Evolutionary conservation across 2,113 vertebrate genomes (phyloP).

Genomic region (Sceloporus undulatus): DNA sequence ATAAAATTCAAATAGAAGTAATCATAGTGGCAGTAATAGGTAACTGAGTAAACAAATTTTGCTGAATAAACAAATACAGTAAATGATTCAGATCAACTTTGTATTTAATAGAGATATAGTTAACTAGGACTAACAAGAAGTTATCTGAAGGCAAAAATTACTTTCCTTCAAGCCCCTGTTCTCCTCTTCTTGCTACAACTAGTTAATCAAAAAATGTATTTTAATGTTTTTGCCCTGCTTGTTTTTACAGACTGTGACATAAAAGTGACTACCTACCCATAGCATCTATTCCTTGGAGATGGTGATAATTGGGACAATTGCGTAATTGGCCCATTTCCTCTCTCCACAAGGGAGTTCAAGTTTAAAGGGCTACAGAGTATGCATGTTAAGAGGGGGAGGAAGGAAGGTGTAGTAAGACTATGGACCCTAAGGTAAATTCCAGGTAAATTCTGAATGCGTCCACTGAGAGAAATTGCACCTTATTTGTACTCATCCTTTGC

Average conservation of each 20-base stretch:
- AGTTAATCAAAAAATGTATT: conserved; percentile 34
- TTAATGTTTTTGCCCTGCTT: conserved; percentile 14
- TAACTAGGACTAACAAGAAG: background rate
- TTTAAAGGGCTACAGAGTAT: conserved; percentile 39
- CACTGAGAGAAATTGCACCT: conserved; percentile 41
- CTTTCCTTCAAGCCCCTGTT: conserved; percentile 17
- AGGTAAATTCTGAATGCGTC: conserved; percentile 29
- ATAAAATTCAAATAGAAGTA: background rate
- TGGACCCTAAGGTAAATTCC: conserved; percentile 37
- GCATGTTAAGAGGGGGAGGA: background rate
- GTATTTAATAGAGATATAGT: background rate
- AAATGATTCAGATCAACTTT: conserved; percentile 1
- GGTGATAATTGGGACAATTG: background rate
- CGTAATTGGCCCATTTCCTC: conserved; percentile 40
- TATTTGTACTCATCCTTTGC: background rate
- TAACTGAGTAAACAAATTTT: conserved; percentile 1
- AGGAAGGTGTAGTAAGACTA: background rate
- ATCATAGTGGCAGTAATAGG: background rate
- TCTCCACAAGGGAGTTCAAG: conserved; percentile 12
- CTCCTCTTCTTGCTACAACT: background rate
- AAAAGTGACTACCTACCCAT: conserved; percentile 38
- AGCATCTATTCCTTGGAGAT: background rate
- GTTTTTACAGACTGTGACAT: conserved; percentile 40
- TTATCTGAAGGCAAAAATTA: background rate
- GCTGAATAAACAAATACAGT: background rate